Conservation (phyloP, 2,113 vertebrate genomes). For the Trogon melanurus region DNA sequence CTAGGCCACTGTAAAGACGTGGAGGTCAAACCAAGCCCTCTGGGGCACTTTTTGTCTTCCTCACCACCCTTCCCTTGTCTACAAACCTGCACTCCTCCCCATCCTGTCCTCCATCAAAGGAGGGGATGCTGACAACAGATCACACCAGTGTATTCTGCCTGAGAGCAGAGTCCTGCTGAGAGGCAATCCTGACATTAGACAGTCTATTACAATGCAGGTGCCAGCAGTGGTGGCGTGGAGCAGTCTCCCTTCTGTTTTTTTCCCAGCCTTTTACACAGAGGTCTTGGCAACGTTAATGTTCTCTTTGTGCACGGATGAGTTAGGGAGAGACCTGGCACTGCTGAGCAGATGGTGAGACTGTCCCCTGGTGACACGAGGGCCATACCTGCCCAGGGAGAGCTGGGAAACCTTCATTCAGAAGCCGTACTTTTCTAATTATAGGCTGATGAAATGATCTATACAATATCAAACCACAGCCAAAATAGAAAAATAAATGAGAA, state of each 20-base stretch:
- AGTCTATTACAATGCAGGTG: fast-evolving
- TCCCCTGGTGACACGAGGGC: background rate
- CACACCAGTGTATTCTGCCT: background rate
- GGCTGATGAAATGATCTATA: background rate
- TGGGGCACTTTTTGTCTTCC: background rate
- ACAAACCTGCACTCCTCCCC: background rate
- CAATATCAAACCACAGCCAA: background rate
- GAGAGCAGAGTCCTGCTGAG: background rate
- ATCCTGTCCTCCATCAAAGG: background rate
- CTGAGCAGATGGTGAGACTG: background rate
- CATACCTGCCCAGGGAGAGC: background rate
- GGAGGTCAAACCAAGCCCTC: background rate
- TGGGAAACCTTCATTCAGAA: background rate
- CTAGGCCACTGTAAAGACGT: background rate
- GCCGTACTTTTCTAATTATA: background rate
- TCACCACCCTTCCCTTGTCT: background rate
- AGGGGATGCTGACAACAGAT: background rate
- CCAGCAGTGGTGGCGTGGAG: fast-evolving
- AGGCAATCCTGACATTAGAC: too few species aligned
- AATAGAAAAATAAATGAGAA: background rate
- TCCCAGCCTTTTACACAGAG: background rate
- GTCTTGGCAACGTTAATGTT: background rate
- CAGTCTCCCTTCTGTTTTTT: background rate
- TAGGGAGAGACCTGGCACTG: background rate
- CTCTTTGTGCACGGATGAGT: background rate